phyloP scores from a whole-genome alignment of 2,888 invertebrate genomes.

The Heliconius erato region DNA sequence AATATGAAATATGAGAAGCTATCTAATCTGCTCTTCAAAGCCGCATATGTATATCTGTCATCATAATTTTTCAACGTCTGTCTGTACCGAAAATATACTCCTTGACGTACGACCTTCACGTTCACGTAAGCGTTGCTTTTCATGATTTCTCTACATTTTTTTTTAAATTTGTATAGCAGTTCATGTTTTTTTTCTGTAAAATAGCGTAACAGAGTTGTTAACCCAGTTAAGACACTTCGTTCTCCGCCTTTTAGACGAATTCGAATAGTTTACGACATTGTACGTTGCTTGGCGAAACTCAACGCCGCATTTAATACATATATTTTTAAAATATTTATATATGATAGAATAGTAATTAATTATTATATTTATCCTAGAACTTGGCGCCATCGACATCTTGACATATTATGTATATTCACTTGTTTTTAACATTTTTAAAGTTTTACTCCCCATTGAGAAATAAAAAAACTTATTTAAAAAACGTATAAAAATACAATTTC shows the following conservation, averaged over 20 bases:
- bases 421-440: neutral
- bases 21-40: conserved; percentile 23
- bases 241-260: too few relatives aligned
- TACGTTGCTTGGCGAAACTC: neutral
- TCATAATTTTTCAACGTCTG: conserved; percentile 16
- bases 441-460: too few relatives aligned
- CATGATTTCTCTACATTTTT: neutral
- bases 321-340: neutral
- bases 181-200: neutral
- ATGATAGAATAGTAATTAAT: neutral
- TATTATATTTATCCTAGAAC: conserved; percentile 2
- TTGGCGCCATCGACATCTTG: conserved; percentile 25
- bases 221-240: neutral
- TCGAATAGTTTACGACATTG: neutral
- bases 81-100: conserved; percentile 19
- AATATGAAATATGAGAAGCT: neutral
- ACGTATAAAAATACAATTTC: too few relatives aligned
- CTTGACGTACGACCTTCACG: conserved; percentile 16
- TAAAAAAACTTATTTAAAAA: too few relatives aligned
- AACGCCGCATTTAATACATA: neutral
- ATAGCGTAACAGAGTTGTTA: too few relatives aligned
- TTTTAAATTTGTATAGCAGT: neutral
- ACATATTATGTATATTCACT: conserved; percentile 16
- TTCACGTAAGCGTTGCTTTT: neutral
- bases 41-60: conserved; percentile 18